phyloP scores from a whole-genome alignment of 2,113 vertebrate genomes.

The Aleadryas rufinucha region DNA sequence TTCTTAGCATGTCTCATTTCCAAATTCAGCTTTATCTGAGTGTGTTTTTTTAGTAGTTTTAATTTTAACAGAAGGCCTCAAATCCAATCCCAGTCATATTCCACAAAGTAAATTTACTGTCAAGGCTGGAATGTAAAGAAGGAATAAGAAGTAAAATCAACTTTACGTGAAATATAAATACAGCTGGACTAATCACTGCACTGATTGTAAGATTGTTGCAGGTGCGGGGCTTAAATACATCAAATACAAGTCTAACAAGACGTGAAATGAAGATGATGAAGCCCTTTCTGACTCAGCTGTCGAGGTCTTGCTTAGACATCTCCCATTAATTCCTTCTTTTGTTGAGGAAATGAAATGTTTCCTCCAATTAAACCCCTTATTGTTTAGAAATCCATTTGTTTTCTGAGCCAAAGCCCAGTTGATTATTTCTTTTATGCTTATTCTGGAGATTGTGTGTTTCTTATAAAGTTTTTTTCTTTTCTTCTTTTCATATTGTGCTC shows the following conservation, averaged over 20 bases:
- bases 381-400: slow-evolving; percentile 14
- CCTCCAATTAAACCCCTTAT: not conserved
- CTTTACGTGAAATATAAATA: slow-evolving; percentile 46
- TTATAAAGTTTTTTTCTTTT: not conserved
- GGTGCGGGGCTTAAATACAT: slow-evolving; percentile 35
- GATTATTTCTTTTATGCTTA: not conserved
- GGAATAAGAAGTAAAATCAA: slow-evolving; percentile 22
- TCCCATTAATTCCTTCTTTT: not conserved
- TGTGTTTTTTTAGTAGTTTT: not conserved
- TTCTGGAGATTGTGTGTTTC: not conserved
- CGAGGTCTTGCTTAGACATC: not conserved
- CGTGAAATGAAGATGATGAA: not conserved
- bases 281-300: slow-evolving; percentile 11
- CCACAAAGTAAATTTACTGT: not conserved
- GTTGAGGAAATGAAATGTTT: slow-evolving; percentile 43
- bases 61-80: not conserved
- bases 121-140: not conserved
- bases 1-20: not conserved
- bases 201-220: slow-evolving; percentile 36
- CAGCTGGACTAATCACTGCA: slow-evolving; percentile 58
- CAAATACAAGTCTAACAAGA: not conserved
- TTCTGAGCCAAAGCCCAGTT: not conserved
- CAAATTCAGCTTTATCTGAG: not conserved
- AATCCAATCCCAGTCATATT: not conserved
- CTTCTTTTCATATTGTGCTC: not conserved